phyloP scores from a whole-genome alignment of 2,113 vertebrate genomes.

The Clupea harengus region DNA sequence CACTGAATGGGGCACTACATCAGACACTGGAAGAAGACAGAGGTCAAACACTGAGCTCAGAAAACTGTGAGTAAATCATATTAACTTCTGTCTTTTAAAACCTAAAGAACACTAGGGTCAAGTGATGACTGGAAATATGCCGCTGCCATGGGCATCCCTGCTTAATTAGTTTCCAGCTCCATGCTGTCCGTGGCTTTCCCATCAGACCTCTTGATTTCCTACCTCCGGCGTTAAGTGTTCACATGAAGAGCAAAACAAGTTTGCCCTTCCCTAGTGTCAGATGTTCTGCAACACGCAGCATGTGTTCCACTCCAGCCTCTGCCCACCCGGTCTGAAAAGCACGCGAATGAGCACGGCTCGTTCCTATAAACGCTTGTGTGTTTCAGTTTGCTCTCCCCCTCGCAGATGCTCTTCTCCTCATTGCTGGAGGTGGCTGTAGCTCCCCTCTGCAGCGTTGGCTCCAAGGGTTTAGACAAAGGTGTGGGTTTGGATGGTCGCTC shows the following conservation, averaged over 20 bases:
- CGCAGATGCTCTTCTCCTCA: too few relatives aligned
- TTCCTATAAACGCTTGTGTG: neutral
- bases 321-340: neutral
- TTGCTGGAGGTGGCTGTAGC: neutral
- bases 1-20: too few relatives aligned
- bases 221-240: neutral
- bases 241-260: neutral
- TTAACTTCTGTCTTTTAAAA: neutral
- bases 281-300: neutral
- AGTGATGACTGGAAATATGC: neutral
- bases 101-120: neutral
- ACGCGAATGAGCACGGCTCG: neutral
- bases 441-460: neutral
- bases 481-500: slow-evolving; percentile 38
- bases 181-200: neutral
- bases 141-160: neutral
- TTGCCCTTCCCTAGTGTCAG: neutral
- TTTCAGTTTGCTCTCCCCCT: neutral
- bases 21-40: too few relatives aligned
- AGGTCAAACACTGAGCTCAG: neutral
- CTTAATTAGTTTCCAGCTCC: slow-evolving; percentile 5
- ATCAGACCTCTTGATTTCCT: neutral
- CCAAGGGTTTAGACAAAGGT: slow-evolving; percentile 34
- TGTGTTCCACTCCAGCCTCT: neutral
- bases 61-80: neutral